A percentile compares a stretch with the other conserved stretches of the same genome.
Evolutionary conservation across 2,888 invertebrate species (phyloP).

Genomic region (Cordilura impudica): DNA sequence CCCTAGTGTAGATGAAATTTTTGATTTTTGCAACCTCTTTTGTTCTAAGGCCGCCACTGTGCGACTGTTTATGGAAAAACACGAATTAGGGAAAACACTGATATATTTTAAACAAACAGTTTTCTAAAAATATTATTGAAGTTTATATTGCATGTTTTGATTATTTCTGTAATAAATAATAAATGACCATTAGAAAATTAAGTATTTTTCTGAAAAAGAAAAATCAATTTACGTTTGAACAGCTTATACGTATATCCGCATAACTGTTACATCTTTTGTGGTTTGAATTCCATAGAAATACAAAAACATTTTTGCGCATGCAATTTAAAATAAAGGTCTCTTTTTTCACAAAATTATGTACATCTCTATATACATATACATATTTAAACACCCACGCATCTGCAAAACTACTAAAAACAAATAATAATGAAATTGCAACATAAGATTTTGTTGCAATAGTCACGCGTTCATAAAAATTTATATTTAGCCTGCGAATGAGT

Average conservation of each 20-base stretch:
- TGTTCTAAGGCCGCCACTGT: too few relatives aligned
- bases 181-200: background rate
- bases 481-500: constrained; percentile 30
- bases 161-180: too few relatives aligned
- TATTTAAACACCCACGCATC: constrained; percentile 32
- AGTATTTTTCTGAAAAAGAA: background rate
- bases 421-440: constrained; percentile 44
- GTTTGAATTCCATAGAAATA: background rate
- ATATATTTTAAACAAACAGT: too few relatives aligned
- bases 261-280: constrained; percentile 14
- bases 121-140: too few relatives aligned
- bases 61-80: too few relatives aligned
- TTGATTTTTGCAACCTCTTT: too few relatives aligned
- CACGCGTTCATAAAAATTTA: constrained; percentile 38
- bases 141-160: too few relatives aligned
- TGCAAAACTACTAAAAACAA: background rate
- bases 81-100: too few relatives aligned
- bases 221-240: background rate
- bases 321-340: constrained; percentile 16
- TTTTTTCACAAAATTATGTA: constrained; percentile 16
- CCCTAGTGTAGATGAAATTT: too few relatives aligned
- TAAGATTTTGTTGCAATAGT: constrained; percentile 48
- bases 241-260: background rate
- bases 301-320: background rate
- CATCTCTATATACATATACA: too few relatives aligned